Evolutionary conservation across 1,140 invertebrate genomes (phyloP).

Genomic region (Dreissena polymorpha): DNA sequence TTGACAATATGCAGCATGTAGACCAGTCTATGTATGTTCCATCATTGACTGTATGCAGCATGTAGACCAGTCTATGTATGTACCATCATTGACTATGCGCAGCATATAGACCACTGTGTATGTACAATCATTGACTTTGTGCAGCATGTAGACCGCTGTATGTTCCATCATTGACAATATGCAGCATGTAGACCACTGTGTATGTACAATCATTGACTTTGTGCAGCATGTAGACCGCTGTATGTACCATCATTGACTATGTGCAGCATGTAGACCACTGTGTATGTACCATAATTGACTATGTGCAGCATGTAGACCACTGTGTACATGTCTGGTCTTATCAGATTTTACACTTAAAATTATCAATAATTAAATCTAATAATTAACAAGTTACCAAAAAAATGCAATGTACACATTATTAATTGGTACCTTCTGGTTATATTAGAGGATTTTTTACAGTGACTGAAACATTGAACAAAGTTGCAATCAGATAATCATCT

Average conservation of each 20-base stretch:
- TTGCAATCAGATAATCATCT: no score
- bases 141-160: conserved; percentile 41
- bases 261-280: conserved; percentile 31
- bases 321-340: conserved; percentile 31
- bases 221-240: conserved; percentile 43
- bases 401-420: no score
- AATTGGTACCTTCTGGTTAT: no score
- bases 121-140: conserved; percentile 37
- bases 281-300: conserved; percentile 42
- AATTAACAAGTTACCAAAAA: no score
- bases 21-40: conserved; percentile 49
- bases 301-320: conserved; percentile 39
- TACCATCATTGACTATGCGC: conserved; percentile 37
- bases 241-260: conserved; percentile 43
- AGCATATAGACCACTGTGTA: conserved; percentile 32
- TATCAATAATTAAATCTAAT: no score
- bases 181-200: conserved; percentile 46
- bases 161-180: conserved; percentile 36
- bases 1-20: conserved; percentile 36
- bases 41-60: conserved; percentile 31
- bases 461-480: no score
- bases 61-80: conserved; percentile 50
- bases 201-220: conserved; percentile 39
- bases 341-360: no score
- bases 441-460: no score